These are phyloP conservation scores for Agrotis clavis DNA, from an alignment of 2,888 invertebrate genomes.

Conservation along the genomic window DNA sequence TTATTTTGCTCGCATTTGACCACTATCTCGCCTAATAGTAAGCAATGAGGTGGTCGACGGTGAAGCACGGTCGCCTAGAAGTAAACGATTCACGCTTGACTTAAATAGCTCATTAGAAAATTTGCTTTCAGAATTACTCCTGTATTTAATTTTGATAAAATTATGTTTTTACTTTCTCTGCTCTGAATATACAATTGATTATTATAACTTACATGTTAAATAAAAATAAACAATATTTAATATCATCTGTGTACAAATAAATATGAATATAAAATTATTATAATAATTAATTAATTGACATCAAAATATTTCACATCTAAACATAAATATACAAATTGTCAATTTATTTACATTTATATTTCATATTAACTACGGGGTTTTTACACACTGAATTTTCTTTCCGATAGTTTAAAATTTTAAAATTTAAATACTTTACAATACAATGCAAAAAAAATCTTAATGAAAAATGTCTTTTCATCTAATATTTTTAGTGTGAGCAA, in stretches of 20 bases:
- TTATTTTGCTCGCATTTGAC: no score
- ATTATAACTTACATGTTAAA: slow-evolving; percentile 21
- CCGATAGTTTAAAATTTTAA: no score
- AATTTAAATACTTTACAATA: slow-evolving; percentile 13
- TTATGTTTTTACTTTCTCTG: slow-evolving; percentile 14
- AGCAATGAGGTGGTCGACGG: no score
- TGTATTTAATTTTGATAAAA: background rate
- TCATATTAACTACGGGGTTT: slow-evolving; percentile 26
- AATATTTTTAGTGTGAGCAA: slow-evolving; percentile 51
- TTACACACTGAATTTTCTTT: slow-evolving; percentile 11
- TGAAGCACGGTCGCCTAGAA: no score
- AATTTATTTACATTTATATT: slow-evolving; percentile 22
- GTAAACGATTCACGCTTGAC: no score
- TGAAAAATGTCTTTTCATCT: slow-evolving; percentile 64
- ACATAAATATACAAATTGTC: slow-evolving; percentile 9
- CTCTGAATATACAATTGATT: slow-evolving; percentile 24
- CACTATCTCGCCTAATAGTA: no score
- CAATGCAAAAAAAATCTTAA: slow-evolving; percentile 21
- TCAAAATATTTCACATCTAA: slow-evolving; percentile 22
- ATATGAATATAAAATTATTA: slow-evolving; percentile 1
- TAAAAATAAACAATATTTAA: slow-evolving; percentile 26
- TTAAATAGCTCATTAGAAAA: background rate
- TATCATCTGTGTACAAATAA: slow-evolving; percentile 43
- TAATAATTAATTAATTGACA: slow-evolving; percentile 8
- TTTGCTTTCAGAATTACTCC: background rate